A percentile compares a stretch with the other conserved stretches of the same genome.
These are phyloP conservation scores for Panthera tigris DNA, from an alignment of 2,113 vertebrate genomes.

Conservation along the genomic window DNA sequence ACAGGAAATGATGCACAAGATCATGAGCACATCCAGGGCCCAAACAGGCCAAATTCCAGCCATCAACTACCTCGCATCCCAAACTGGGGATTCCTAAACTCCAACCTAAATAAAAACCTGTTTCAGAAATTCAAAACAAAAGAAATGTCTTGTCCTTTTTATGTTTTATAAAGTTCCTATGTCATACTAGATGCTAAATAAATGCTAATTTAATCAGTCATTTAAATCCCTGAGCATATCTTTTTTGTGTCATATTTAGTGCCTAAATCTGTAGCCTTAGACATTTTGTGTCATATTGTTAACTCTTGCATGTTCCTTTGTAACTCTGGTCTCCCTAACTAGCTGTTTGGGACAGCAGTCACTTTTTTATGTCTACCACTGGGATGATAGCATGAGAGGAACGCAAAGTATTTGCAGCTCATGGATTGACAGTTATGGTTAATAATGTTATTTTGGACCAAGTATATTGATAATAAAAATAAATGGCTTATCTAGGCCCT, in stretches of 20 bases:
- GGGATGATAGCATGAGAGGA: not conserved
- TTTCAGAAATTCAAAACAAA: conserved; percentile 13
- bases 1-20: not conserved
- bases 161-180: not conserved
- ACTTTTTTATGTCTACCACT: not conserved
- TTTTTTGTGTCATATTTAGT: not conserved
- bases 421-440: too few relatives aligned
- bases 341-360: not conserved
- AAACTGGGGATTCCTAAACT: not conserved
- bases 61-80: not conserved
- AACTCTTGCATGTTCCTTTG: not conserved
- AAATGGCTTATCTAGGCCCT: not conserved
- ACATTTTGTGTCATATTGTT: not conserved
- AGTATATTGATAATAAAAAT: not conserved
- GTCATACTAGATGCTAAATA: not conserved
- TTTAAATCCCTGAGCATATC: not conserved
- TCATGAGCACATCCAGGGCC: not conserved
- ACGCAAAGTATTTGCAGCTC: not conserved
- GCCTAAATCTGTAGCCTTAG: not conserved
- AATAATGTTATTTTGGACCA: not conserved
- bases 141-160: not conserved
- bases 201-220: not conserved
- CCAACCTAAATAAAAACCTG: not conserved
- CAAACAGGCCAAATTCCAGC: not conserved
- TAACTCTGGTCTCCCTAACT: not conserved